phyloP scores from a whole-genome alignment of 2,888 invertebrate genomes.

The Eupithecia centaureata region DNA sequence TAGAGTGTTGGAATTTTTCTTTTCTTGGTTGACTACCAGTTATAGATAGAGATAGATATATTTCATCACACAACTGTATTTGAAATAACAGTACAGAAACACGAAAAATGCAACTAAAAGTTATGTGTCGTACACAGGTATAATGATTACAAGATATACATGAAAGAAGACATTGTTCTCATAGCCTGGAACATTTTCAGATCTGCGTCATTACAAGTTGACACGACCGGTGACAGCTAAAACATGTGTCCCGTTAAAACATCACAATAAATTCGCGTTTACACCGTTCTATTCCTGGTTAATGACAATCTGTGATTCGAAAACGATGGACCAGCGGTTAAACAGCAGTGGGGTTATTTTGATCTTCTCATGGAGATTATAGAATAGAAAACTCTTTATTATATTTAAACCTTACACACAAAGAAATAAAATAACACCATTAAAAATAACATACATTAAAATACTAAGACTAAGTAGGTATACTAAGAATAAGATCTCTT shows the following conservation, averaged over 20 bases:
- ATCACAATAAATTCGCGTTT: constrained; percentile 64
- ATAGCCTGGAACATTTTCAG: neutral
- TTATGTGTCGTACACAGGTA: neutral
- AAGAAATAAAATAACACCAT: too few species aligned
- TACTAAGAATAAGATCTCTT: too few species aligned
- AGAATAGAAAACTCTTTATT: too few species aligned
- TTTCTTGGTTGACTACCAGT: too few species aligned
- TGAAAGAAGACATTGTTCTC: neutral
- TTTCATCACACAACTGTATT: too few species aligned
- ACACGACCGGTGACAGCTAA: constrained; percentile 63
- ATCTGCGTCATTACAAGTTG: constrained; percentile 37
- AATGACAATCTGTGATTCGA: constrained; percentile 60
- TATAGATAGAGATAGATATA: too few species aligned
- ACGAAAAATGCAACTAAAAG: neutral
- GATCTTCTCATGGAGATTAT: neutral
- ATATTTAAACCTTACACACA: too few species aligned
- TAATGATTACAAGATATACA: neutral
- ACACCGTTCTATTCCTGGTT: constrained; percentile 69
- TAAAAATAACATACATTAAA: too few species aligned
- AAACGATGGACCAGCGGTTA: constrained; percentile 43
- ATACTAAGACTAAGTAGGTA: too few species aligned
- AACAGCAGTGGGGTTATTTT: constrained; percentile 8
- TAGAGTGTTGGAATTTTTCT: too few species aligned
- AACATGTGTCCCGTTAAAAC: constrained; percentile 76
- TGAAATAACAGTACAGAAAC: too few species aligned